phyloP scores from a whole-genome alignment of 2,888 invertebrate species.

The Eupithecia abbreviata region DNA sequence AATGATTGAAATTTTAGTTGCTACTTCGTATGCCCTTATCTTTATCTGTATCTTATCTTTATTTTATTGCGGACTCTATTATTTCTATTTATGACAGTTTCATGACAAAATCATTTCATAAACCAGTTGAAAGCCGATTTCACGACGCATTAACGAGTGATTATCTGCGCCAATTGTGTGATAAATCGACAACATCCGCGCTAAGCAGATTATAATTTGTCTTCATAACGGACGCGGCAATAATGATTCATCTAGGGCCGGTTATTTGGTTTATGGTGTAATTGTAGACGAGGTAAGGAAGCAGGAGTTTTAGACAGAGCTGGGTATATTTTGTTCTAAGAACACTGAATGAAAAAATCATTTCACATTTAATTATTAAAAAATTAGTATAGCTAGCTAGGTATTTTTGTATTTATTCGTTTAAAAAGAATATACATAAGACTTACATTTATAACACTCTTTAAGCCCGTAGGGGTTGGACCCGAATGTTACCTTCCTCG shows the following conservation, averaged over 20 bases:
- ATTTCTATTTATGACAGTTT: neutral
- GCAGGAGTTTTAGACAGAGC: neutral
- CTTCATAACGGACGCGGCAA: slow-evolving; percentile 34
- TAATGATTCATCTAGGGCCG: slow-evolving; percentile 37
- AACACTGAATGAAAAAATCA: neutral
- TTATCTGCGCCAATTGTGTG: slow-evolving; percentile 61
- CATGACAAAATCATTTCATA: neutral
- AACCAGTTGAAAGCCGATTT: slow-evolving; percentile 13
- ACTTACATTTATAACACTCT: too few species aligned
- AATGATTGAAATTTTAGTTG: too few species aligned
- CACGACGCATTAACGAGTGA: slow-evolving; percentile 51
- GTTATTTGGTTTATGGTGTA: slow-evolving; percentile 13
- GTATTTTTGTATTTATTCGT: too few species aligned
- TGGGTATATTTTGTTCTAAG: neutral
- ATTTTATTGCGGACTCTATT: neutral
- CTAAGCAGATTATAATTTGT: slow-evolving; percentile 49
- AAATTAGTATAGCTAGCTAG: too few species aligned
- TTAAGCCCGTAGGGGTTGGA: too few species aligned
- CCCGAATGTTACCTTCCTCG: too few species aligned
- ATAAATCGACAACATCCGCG: slow-evolving; percentile 66
- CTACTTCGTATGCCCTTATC: too few species aligned
- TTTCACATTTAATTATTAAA: neutral
- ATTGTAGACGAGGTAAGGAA: neutral
- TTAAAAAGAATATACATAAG: too few species aligned
- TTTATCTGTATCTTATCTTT: neutral